phyloP scores from a whole-genome alignment of 2,888 invertebrate species.

The Gnatocerus cornutus region DNA sequence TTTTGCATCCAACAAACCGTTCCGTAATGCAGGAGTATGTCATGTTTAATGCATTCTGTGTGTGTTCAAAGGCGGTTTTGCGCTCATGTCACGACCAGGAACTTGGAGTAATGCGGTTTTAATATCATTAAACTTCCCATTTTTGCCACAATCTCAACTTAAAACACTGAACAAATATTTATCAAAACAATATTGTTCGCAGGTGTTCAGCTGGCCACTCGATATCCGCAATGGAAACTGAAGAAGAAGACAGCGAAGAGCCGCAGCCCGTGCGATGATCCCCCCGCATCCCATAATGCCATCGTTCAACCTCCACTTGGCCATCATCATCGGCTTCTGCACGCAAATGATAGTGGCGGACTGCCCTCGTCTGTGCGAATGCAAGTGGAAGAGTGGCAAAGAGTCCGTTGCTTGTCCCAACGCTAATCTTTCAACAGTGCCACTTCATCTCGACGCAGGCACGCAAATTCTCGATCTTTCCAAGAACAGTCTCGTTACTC shows the following conservation, averaged over 20 bases:
- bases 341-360: conserved; percentile 74
- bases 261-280: conserved; percentile 36
- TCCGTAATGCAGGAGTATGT: no score
- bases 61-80: no score
- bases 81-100: no score
- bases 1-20: no score
- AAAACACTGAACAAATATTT: no score
- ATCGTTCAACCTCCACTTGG: conserved; percentile 52
- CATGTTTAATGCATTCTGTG: no score
- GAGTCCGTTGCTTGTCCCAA: conserved; percentile 87
- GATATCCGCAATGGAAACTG: conserved; percentile 61
- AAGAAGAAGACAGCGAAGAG: conserved; percentile 63
- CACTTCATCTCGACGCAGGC: conserved; percentile 82
- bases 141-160: no score
- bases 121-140: no score
- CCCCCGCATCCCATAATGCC: conserved; percentile 51
- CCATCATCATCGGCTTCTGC: conserved; percentile 64
- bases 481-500: conserved; percentile 79
- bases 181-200: conserved; percentile 5
- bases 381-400: conserved; percentile 92
- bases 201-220: conserved; percentile 24
- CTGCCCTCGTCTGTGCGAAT: conserved; percentile 86
- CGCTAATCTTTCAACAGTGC: conserved; percentile 83
- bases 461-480: conserved; percentile 87
- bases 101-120: no score